A percentile compares a stretch with the other conserved stretches of the same genome.
Evolutionary conservation across 2,113 vertebrate genomes (phyloP).

Genomic region (Ictidomys tridecemlineatus): DNA sequence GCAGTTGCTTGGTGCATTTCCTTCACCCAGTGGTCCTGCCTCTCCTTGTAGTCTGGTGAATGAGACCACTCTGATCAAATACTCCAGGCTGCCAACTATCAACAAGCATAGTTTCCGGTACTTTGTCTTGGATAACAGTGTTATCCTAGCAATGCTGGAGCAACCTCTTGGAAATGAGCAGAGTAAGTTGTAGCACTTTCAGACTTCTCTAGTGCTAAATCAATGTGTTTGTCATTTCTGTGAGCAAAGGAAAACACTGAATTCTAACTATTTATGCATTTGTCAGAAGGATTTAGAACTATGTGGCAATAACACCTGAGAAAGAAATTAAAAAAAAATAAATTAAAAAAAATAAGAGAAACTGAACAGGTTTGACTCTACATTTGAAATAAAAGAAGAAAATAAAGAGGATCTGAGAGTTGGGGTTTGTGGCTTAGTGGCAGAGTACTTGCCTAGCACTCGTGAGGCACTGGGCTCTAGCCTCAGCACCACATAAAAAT

Average conservation of each 20-base stretch:
- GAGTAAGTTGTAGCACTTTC: conserved; percentile 90
- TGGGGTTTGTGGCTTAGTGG: too few species aligned
- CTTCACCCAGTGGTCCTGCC: conserved; percentile 96
- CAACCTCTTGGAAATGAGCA: conserved; percentile 98
- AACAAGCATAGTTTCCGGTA: conserved; percentile 96
- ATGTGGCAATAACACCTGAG: neutral
- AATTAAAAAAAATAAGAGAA: conserved; percentile 34
- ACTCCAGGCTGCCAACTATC: conserved; percentile 94
- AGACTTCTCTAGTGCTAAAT: conserved; percentile 44
- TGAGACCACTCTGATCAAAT: conserved; percentile 95
- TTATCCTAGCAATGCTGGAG: conserved; percentile 97
- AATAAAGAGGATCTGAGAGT: neutral
- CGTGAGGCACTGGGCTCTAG: too few species aligned
- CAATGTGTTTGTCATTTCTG: neutral
- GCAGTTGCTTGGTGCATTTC: conserved; percentile 97
- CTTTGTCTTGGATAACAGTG: conserved; percentile 97
- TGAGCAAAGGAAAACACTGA: conserved; percentile 17
- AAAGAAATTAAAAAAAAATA: neutral
- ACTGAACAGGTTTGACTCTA: conserved; percentile 10
- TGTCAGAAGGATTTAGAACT: neutral
- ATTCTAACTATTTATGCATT: conserved; percentile 34
- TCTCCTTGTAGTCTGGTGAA: conserved; percentile 98
- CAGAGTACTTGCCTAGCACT: too few species aligned
- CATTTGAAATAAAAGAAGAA: conserved; percentile 18
- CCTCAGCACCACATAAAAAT: too few species aligned